Conservation (phyloP, 2,797 vertebrate species). For the Steatocranus sp. region DNA sequence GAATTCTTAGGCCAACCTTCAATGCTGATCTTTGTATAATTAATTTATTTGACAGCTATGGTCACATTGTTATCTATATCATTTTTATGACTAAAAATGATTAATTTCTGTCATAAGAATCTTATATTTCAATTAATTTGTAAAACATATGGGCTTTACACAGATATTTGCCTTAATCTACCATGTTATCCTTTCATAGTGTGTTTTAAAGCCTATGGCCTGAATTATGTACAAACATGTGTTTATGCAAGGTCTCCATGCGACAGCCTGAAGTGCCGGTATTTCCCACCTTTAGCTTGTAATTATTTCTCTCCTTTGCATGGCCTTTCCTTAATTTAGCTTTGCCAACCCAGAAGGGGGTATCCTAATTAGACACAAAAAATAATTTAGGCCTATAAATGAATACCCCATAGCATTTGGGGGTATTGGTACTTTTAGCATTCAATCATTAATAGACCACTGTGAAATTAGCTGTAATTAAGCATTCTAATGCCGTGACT, state of each 20-base stretch:
- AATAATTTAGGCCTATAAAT: slow-evolving; percentile 1
- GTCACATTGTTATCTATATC: background rate
- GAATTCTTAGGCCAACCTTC: background rate
- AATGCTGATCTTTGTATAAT: background rate
- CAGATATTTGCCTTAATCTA: background rate
- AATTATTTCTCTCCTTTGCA: slow-evolving; percentile 3
- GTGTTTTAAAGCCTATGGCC: background rate
- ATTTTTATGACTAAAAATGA: background rate
- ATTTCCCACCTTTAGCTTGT: slow-evolving; percentile 18
- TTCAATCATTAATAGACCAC: slow-evolving; percentile 18
- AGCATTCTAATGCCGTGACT: background rate
- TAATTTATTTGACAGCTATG: background rate
- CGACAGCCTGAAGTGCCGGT: background rate
- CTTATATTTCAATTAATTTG: background rate
- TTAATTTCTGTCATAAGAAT: background rate
- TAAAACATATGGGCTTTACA: background rate
- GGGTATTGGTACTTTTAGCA: background rate
- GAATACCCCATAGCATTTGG: slow-evolving; percentile 17
- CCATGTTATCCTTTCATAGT: background rate
- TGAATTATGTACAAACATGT: background rate
- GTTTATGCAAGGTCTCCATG: background rate
- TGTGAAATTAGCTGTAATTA: slow-evolving; percentile 41
- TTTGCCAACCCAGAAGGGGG: slow-evolving; percentile 17
- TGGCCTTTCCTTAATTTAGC: background rate
- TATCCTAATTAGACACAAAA: slow-evolving; percentile 37